Conservation (phyloP, 2,113 vertebrate genomes). For the Myiopsitta monachus region DNA sequence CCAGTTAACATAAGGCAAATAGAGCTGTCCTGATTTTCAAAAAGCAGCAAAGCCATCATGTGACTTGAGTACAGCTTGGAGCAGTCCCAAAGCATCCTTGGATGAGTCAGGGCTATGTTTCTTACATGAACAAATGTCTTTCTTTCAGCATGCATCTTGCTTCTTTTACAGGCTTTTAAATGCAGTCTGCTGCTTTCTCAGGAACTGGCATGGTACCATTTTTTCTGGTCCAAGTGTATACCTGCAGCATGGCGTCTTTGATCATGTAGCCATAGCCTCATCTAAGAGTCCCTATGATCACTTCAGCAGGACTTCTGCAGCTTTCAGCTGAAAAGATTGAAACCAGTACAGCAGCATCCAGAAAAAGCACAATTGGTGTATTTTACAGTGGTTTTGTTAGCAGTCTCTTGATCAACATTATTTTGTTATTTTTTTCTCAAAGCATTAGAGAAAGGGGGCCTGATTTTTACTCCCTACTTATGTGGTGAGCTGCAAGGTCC, state of each 20-base stretch:
- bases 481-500: neutral
- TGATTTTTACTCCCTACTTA: neutral
- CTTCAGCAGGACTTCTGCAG: neutral
- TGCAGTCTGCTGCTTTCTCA: neutral
- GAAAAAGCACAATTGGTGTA: neutral
- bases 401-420: neutral
- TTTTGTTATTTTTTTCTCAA: neutral
- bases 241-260: neutral
- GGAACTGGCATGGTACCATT: neutral
- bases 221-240: neutral
- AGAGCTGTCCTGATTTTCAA: neutral
- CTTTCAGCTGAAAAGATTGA: neutral
- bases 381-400: neutral
- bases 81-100: neutral
- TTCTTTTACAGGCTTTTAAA: neutral
- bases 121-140: neutral
- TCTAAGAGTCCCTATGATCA: neutral
- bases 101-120: slow-evolving; percentile 22
- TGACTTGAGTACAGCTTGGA: neutral
- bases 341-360: neutral
- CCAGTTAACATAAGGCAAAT: neutral
- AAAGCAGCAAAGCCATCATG: neutral
- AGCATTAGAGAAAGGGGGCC: neutral
- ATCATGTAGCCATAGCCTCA: neutral
- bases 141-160: neutral